Base-by-base conservation (phyloP, 2,888 invertebrate species). In the Chalcis sispes region DNA sequence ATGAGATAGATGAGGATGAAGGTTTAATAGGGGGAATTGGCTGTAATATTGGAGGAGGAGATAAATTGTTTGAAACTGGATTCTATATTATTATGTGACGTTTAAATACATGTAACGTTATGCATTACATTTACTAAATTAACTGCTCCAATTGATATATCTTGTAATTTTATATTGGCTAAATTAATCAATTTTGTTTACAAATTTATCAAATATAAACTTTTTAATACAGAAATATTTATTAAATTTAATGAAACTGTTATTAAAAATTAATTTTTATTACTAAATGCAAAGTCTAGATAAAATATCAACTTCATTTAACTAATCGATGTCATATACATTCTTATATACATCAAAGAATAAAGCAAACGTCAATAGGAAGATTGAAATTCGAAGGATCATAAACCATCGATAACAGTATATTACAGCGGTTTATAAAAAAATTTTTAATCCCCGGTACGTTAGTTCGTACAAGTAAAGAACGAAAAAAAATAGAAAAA, bases 51-150 rank as follows among this genome's bases (percentile, higher is more conserved):
- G 59, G 20, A 59, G 13, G 62, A 27, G 48, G 20, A 66, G 27
- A 75, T 77, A 72, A 77, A 77, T 77, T 74, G 64, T 67, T 69
- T 23, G 27, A 32, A 40, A n/a, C 32, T 10, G 59, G 48, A 20
- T 48, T 70, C 54, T 27, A 46, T 66, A 62, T 71, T 62, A 77
- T 77, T 77, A 77, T 62, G 67, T 10, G 72, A 69, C 52, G n/a
- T 71, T 71, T 77, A 42, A 42, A 40, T 64, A 25, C 42, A 64
- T 36, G 56, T 29, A 27, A 61, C 36, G 7, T 62, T 42, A 20
- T 42, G 15, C 15, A 10, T 36, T 36, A 36, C 15, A 8, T 15
- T 42, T 32, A 15, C 61, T 32, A 61, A 40, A 62, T 62, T 62
- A 46, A 15, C 46, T 42, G 72, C 75, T 58, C 75, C 72, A 58